Evolutionary conservation across 2,888 invertebrate species (phyloP).

Genomic region (Macroteleia sp.): DNA sequence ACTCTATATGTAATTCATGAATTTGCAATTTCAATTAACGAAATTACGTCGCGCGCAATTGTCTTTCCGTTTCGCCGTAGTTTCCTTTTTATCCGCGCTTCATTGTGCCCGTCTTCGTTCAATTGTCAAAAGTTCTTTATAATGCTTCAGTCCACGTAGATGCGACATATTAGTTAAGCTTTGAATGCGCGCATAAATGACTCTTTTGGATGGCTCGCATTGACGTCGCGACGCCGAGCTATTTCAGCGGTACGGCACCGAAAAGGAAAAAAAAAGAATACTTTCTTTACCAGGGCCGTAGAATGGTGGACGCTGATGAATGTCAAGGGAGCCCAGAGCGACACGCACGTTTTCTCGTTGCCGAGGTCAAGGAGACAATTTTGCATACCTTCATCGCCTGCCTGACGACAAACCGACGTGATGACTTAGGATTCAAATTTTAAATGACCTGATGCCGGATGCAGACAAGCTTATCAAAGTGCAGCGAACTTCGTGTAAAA

Average conservation of each 20-base stretch:
- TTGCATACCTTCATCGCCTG: constrained; percentile 19
- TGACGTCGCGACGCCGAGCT: constrained; percentile 55
- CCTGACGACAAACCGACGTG: constrained; percentile 4
- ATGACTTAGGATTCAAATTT: constrained; percentile 32
- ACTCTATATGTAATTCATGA: constrained; percentile 50
- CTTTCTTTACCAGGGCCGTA: constrained; percentile 18
- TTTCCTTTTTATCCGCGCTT: constrained; percentile 21
- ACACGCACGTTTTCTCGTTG: constrained; percentile 40
- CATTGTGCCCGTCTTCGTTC: constrained; percentile 25
- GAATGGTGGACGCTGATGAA: constrained; percentile 44
- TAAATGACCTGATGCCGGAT: constrained; percentile 9
- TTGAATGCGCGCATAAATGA: constrained; percentile 57
- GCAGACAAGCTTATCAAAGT: background rate
- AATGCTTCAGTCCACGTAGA: constrained; percentile 13
- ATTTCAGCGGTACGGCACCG: constrained; percentile 33
- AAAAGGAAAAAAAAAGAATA: constrained; percentile 17
- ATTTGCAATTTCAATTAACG: constrained; percentile 57
- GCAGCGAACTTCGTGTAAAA: background rate
- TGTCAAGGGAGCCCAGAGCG: constrained; percentile 39
- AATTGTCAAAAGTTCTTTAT: constrained; percentile 31
- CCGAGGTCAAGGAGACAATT: constrained; percentile 55
- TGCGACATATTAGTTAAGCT: constrained; percentile 40
- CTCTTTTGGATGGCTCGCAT: constrained; percentile 42
- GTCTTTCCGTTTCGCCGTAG: constrained; percentile 25
- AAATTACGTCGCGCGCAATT: constrained; percentile 50